Percentiles rank a stretch among this genome's conserved stretches.
Evolutionary conservation across 2,113 vertebrate species (phyloP).

Genomic region (Ailuropoda melanoleuca): DNA sequence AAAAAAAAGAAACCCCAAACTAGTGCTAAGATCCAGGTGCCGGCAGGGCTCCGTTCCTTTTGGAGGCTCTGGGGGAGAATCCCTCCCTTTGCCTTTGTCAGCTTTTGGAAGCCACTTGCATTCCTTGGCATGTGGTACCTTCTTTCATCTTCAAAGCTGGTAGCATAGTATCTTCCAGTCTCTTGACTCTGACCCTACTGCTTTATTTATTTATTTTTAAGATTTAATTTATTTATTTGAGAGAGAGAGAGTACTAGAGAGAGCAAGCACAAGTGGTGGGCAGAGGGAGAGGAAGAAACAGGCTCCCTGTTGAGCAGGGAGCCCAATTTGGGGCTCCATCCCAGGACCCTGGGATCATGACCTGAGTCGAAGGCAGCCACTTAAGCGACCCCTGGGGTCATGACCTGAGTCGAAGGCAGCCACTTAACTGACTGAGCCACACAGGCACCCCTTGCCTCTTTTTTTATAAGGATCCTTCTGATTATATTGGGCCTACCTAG

Average conservation of each 20-base stretch:
- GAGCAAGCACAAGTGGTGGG: too few species aligned
- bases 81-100: not conserved
- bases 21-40: not conserved
- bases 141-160: not conserved
- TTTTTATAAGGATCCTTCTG: not conserved
- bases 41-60: not conserved
- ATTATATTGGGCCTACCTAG: not conserved
- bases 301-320: too few species aligned
- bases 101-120: not conserved
- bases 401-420: too few species aligned
- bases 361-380: too few species aligned
- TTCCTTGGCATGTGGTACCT: not conserved
- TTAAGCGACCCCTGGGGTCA: too few species aligned
- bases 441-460: not conserved
- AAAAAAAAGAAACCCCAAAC: not conserved
- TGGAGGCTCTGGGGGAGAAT: not conserved
- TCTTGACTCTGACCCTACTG: not conserved
- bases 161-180: not conserved
- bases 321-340: too few species aligned
- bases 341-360: too few species aligned
- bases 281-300: too few species aligned
- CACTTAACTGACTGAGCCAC: too few species aligned
- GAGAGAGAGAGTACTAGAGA: too few species aligned
- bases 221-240: too few species aligned
- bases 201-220: too few species aligned